A percentile compares a stretch with the other conserved stretches of the same genome.
phyloP scores from a whole-genome alignment of 2,888 invertebrate species.

The Nyleta sp. region DNA sequence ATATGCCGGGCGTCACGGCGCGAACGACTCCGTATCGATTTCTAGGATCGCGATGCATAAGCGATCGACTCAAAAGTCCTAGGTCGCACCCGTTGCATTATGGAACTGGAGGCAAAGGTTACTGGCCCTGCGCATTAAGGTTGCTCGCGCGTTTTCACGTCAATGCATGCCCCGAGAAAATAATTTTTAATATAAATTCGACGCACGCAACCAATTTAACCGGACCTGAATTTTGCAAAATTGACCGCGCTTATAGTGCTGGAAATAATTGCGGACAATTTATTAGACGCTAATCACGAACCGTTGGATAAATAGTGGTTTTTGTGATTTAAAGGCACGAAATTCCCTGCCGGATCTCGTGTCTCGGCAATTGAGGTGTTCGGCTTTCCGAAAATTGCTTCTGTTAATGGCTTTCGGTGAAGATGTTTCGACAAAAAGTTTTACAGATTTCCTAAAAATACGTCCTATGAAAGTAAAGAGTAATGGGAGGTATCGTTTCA shows the following conservation, averaged over 20 bases:
- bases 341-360: constrained; percentile 24
- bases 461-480: too few species aligned
- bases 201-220: constrained; percentile 47
- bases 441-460: too few species aligned
- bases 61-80: constrained; percentile 60
- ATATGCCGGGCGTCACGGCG: constrained; percentile 31
- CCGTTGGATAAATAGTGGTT: constrained; percentile 25
- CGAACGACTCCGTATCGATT: constrained; percentile 66
- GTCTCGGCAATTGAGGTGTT: background rate
- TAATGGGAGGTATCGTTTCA: too few species aligned
- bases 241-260: constrained; percentile 7
- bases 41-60: constrained; percentile 65
- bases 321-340: constrained; percentile 29
- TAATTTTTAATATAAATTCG: constrained; percentile 46
- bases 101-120: constrained; percentile 67
- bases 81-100: constrained; percentile 68
- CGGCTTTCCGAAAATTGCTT: background rate
- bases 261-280: constrained; percentile 37
- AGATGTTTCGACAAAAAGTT: too few species aligned
- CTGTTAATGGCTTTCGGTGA: background rate
- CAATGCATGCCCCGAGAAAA: constrained; percentile 27
- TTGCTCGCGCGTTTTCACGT: constrained; percentile 36
- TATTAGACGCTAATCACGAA: constrained; percentile 40
- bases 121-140: constrained; percentile 57
- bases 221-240: constrained; percentile 38